Conservation (phyloP, 2,113 vertebrate genomes). For the Nanorana parkeri region DNA sequence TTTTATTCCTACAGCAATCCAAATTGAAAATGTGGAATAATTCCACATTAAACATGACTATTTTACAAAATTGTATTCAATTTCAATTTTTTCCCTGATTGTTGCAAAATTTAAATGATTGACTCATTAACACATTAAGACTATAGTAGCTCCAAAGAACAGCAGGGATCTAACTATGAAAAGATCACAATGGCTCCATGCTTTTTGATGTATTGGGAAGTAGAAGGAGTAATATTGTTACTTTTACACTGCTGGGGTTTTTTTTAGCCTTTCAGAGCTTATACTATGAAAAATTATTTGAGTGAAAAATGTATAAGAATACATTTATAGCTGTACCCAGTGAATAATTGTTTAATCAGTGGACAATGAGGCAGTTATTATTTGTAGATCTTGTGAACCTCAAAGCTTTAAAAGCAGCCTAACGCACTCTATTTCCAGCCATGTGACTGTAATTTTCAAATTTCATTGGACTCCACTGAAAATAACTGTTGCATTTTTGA, state of each 20-base stretch:
- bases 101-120: conserved; percentile 22
- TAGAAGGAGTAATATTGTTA: conserved; percentile 28
- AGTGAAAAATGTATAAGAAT: neutral
- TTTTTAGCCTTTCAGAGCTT: conserved; percentile 29
- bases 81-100: conserved; percentile 10
- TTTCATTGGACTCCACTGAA: too few species aligned
- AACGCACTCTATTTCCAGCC: too few species aligned
- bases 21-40: neutral
- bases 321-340: neutral
- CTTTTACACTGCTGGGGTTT: conserved; percentile 4
- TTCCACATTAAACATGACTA: neutral
- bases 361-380: too few species aligned
- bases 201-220: conserved; percentile 31
- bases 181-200: conserved; percentile 13
- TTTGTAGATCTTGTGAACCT: too few species aligned
- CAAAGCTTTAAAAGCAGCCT: too few species aligned
- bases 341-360: neutral
- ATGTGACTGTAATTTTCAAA: too few species aligned
- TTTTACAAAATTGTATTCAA: neutral
- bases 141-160: conserved; percentile 28
- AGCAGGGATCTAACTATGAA: conserved; percentile 34
- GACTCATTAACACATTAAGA: conserved; percentile 38
- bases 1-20: too few species aligned
- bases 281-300: conserved; percentile 1
- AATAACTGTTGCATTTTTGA: too few species aligned